Evolutionary conservation across 2,888 invertebrate species (phyloP), one percentile per base, ranked within the genome.

Genomic region (Arrhopalites spinosus): DNA sequence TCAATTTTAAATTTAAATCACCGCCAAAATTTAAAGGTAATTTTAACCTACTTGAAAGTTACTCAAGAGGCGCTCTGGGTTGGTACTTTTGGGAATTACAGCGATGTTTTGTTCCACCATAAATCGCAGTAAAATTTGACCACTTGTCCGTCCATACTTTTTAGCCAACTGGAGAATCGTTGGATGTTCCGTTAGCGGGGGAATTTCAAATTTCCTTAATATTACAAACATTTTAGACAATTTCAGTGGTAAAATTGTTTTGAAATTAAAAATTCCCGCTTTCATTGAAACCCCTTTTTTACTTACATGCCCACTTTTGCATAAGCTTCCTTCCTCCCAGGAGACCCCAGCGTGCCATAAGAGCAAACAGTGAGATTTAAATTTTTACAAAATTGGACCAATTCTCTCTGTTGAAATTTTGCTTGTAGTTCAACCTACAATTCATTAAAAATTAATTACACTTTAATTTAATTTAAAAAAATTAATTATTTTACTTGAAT

Each of bases 81-180:
- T 91, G 2, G 91, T 91, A 85, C 94, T 94, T 85, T 95, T 96
- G 5, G 95, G 95, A 83, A 96, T 94, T 50, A 90, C 90, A 7
- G 88, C 89, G 45, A 94, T 86, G 11, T 90, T 91, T 67, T 89
- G 89, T 85, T 95, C 93, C 13, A 93, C 83, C n/a, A 89, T 87
- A 85, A 91, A 91, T 68, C 92, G 89, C 1, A 96, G 86, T 53
- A 93, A 86, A 43, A 93, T 86, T 86, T 95, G 94, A 3, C 93
- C 94, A 0, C 92, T 87, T 0, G 91, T 89, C 84, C 92, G 93
- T 0, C 86, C 85, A 83, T 90, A 88, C 81, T 86, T 89, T 8
- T 80, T 78, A 7, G 84, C 85, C 30, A 85, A 77, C 47, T 78
- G 72, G 63, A 79, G 76, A 36, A 85, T 77, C 88, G 87, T 0